Base-by-base conservation (phyloP, 1,140 invertebrate genomes). In the Eriocheir sinensis region DNA sequence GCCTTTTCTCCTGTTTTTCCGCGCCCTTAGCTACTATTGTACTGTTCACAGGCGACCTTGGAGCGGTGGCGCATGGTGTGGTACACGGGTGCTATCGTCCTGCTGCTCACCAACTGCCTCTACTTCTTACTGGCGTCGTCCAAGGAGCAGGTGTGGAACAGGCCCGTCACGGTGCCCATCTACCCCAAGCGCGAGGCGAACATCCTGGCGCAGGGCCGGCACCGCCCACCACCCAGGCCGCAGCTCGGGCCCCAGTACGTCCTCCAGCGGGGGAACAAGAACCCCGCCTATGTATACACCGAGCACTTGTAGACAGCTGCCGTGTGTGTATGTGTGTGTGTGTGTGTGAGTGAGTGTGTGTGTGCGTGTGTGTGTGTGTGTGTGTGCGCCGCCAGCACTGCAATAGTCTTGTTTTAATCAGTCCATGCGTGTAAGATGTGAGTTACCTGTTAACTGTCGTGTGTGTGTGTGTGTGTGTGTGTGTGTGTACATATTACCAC, bases 121-220 rank as follows among this genome's bases (percentile, higher is more conserved):
- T 89, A 95, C 94, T 96, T 96, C 93, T 80, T 96, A 41, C 93
- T 96, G 94, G 93, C 83, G 21, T 93, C 93, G 72, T 94, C 95
- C 30, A 96, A 96, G 79, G 95, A 96, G 72, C 95, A 96, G 83
- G 89, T 93, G 44, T 96, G 95, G 95, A 96, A 96, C 90, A 36
- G 95, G 40, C 95, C 95, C 8, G 94, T 95, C 21, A 81, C 92
- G 4, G 91, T 91, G 80, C 91, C 92, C 4, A 89, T 91, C n/a
- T 93, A 95, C 80, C 91, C 91, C 30, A 95, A 93, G 81, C 41
- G 92, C 32, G 92, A 95, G 30, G 89, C 44, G 15, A 89, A 90
- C 36, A 89, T 85, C 32, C 88, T 93, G 79, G 95, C 81, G 9
- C 89, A 91, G 48, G 27, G 95, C 41, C n/a, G 94, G 48, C 8